A percentile compares a stretch with the other conserved stretches of the same genome.
phyloP scores from a whole-genome alignment of 35 echinoderm and acorn worm species.

The Holothuria glaberrima region DNA sequence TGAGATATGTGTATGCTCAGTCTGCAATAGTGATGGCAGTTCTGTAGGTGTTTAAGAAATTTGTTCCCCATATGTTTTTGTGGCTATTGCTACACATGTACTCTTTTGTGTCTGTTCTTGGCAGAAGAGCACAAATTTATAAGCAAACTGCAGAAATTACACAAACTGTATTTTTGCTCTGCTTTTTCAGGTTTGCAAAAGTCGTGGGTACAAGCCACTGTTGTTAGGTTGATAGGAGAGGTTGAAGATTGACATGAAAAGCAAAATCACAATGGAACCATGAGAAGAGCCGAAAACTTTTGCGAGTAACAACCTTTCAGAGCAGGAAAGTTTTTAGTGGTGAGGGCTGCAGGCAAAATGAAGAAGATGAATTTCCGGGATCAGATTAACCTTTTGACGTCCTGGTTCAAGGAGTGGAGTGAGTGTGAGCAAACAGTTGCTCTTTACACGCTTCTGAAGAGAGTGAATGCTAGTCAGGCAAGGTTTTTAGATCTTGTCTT shows the following conservation, averaged over 20 bases:
- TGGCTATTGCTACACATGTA: background rate
- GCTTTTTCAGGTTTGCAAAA: background rate
- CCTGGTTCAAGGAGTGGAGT: slow-evolving; percentile 97
- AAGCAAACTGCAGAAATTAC: background rate
- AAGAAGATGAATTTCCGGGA: slow-evolving; percentile 94
- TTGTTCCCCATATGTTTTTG: no score
- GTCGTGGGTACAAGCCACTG: background rate
- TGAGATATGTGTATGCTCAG: no score
- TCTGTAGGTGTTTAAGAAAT: no score
- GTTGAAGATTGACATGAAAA: background rate
- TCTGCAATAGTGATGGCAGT: no score
- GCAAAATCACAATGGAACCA: background rate
- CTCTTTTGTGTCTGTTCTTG: background rate
- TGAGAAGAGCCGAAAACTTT: background rate
- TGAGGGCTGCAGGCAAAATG: slow-evolving; percentile 42
- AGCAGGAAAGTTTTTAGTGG: background rate
- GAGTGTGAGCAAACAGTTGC: slow-evolving; percentile 98
- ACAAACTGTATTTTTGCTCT: background rate
- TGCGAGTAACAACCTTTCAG: slow-evolving; percentile 2
- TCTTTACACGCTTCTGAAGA: slow-evolving; percentile 82
- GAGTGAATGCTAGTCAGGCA: slow-evolving; percentile 84
- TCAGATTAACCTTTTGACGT: slow-evolving; percentile 80
- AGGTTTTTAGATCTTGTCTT: slow-evolving; percentile 87
- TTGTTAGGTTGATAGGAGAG: background rate
- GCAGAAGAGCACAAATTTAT: background rate